Base-by-base conservation (phyloP, 2,888 invertebrate species). In the Eupithecia exiguata region DNA sequence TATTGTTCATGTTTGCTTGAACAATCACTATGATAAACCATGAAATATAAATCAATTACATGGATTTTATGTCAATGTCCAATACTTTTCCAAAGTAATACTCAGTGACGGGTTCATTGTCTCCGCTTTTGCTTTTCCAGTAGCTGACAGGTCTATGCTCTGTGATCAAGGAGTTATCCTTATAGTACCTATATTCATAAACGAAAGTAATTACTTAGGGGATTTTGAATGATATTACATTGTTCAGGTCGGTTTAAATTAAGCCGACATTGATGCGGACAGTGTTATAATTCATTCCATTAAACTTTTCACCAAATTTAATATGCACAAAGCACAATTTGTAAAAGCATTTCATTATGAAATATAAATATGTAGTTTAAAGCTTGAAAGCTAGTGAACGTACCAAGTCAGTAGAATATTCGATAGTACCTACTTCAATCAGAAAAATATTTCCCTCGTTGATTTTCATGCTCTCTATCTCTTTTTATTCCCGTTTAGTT, bases 311-410 rank as follows among this genome's bases (percentile, higher is more conserved):
- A 58, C 49, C 62, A 61, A 18, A 74, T 53, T 68, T 65, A 66
- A 35, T 66, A 73, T 67, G 35, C 25, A 68, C 40, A 68, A 70
- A 68, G 74, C 62, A 70, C 35, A 68, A 63, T 58, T 58, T 58
- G 68, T 70, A 70, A 70, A 74, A 68, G 18, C 40, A 68, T 74
- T 68, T 53, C n/a, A 25, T 68, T 65, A 65, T 71, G 16, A 63
- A 68, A 71, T 68, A 68, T 68, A 65, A 68, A 74, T 53, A n/a
- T n/a, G n/a, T n/a, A 74, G 35, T 40, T 30, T 9, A 68, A 68
- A 68, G 53, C 68, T 65, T 25, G 62, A 58, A 70, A 36, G 46
- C 46, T 67, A 53, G 66, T 66, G 12, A 35, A 67, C 43, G 49
- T 63, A 69, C 69, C 12, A 38, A 58, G 38, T 49, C 58, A 38